Evolutionary conservation across 2,797 vertebrate species (phyloP), one percentile per base, ranked within the genome.

Genomic region (Eulemur albifrons): DNA sequence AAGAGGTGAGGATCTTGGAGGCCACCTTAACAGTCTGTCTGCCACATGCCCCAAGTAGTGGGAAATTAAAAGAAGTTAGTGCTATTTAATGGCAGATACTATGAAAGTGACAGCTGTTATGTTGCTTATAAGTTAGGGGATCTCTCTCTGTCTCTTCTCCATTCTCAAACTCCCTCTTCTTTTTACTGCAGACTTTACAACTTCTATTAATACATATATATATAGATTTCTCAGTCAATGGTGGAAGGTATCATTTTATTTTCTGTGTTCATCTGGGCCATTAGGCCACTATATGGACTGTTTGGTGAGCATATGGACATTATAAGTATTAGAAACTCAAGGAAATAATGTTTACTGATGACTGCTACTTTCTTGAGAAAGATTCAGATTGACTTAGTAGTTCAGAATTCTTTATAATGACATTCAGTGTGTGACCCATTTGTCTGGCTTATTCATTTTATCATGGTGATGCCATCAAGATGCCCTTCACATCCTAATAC

Each of bases 371-470:
- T 21, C 50, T 63, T 52, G 18, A 76, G 72, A 76, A 35, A 85
- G 9, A 40, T 90, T 81, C 25, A 72, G 8, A 92, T n/a, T 94
- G 35, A 65, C 20, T 93, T 91, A 43, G 9, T 5, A 40, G 30
- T 65, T 93, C 13, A 85, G 35, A 96, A 43, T 69, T 92, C 67
- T 93, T 69, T 89, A 85, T n/a, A 38, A 52, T 84, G 23, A 84
- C 30, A 13, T 65, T 35, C 43, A 21, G 6, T 48, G 4, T 77
- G 27, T 88, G 84, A 30, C 38, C 45, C 9, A 25, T 93, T 72
- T 88, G 6, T 85, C 4, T 80, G 27, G 1, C 30, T 2, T 57
- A 32, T 88, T 88, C 32, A 79, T 40, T 82, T 10, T 25, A 67
- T 82, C 20, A 61, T 88, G 6, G 54, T 72, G 40, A 59, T 81